A percentile compares a stretch with the other conserved stretches of the same genome.
phyloP scores from a whole-genome alignment of 2,888 invertebrate genomes.

The Nipponacmea schrenckii region DNA sequence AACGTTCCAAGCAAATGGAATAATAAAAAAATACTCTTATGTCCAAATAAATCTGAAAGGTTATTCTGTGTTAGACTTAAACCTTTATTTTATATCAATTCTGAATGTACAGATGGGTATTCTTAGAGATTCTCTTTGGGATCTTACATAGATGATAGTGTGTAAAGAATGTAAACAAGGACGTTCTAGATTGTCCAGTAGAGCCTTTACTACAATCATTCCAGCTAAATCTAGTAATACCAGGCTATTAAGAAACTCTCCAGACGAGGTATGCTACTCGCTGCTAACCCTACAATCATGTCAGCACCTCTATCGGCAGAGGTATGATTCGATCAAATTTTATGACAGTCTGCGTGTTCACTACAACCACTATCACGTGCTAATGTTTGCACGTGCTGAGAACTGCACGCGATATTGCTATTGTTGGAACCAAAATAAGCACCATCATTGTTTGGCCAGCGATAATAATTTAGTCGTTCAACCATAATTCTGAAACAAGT shows the following conservation, averaged over 20 bases:
- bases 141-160: too few species aligned
- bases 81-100: too few species aligned
- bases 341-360: slow-evolving; percentile 7
- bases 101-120: too few species aligned
- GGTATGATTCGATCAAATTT: slow-evolving; percentile 4
- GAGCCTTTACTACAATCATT: too few species aligned
- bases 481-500: background rate
- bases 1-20: too few species aligned
- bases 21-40: too few species aligned
- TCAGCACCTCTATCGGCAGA: background rate
- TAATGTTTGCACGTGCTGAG: slow-evolving; percentile 8
- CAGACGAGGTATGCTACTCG: background rate
- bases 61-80: too few species aligned
- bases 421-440: slow-evolving; percentile 4
- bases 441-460: background rate
- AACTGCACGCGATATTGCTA: slow-evolving; percentile 3
- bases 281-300: slow-evolving; percentile 5
- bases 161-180: too few species aligned
- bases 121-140: too few species aligned
- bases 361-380: slow-evolving; percentile 4
- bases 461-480: background rate
- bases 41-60: too few species aligned
- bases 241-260: background rate
- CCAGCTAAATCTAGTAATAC: too few species aligned
- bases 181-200: too few species aligned